Conservation (phyloP, 92 coral and sea anemone genomes). For the Galaxea fascicularis region DNA sequence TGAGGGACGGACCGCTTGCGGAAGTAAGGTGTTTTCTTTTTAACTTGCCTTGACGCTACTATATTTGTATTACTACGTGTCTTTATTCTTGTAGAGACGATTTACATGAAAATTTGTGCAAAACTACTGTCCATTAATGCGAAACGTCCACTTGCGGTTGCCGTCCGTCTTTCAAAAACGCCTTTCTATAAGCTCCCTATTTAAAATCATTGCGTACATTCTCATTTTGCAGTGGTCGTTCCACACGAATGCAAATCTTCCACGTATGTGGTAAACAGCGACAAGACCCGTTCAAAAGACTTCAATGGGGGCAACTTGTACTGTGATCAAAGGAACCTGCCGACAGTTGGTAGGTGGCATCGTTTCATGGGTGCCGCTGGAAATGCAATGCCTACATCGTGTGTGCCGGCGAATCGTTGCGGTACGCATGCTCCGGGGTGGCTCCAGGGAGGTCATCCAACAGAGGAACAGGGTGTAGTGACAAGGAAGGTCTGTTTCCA, state of each 20-base stretch:
- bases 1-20: too few relatives aligned
- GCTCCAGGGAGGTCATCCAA: constrained; percentile 46
- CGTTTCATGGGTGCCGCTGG: constrained; percentile 58
- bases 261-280: constrained; percentile 9
- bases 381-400: constrained; percentile 40
- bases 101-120: too few relatives aligned
- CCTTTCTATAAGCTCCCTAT: too few relatives aligned
- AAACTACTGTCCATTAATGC: too few relatives aligned
- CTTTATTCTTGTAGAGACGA: too few relatives aligned
- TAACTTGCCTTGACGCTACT: too few relatives aligned
- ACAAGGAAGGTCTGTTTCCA: constrained; percentile 53
- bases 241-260: constrained; percentile 39
- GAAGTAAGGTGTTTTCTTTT: too few relatives aligned
- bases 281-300: constrained; percentile 24
- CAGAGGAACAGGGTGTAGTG: constrained; percentile 31
- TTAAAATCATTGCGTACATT: too few relatives aligned
- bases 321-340: constrained; percentile 38
- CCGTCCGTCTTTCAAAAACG: too few relatives aligned
- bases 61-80: too few relatives aligned
- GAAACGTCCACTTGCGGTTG: too few relatives aligned
- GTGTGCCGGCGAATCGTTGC: constrained; percentile 40
- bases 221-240: not conserved
- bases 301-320: not conserved
- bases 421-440: constrained; percentile 66
- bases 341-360: constrained; percentile 47